Conservation (phyloP, 2,113 vertebrate species). For the Climacteris rufus region DNA sequence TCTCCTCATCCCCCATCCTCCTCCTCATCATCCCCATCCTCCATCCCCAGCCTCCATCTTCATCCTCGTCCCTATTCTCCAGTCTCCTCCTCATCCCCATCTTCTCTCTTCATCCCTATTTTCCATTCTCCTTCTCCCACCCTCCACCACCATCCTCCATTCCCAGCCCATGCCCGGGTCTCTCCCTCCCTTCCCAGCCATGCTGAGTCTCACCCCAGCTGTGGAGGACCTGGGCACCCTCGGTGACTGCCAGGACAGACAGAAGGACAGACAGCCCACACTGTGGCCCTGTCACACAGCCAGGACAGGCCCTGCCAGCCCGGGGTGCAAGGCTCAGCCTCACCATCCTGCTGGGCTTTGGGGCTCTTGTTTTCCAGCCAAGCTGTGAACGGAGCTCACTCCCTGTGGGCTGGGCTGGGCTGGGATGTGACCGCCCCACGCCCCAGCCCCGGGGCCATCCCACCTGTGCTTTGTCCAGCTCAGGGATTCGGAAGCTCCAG, state of each 20-base stretch:
- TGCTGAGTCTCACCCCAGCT: background rate
- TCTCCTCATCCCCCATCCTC: background rate
- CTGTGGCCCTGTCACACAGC: background rate
- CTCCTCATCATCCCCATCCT: background rate
- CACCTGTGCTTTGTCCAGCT: background rate
- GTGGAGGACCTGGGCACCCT: background rate
- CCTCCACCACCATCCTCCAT: background rate
- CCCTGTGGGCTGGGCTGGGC: background rate
- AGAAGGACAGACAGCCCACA: fast-evolving
- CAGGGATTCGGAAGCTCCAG: fast-evolving
- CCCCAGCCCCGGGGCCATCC: background rate
- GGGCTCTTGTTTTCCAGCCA: background rate
- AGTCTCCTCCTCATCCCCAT: background rate
- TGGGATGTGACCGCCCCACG: fast-evolving
- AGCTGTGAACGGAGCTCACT: background rate
- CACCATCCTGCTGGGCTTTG: fast-evolving
- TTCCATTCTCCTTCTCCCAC: background rate
- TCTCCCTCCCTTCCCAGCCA: background rate
- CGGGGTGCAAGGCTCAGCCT: background rate
- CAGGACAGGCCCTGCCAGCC: background rate
- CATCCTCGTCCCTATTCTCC: background rate
- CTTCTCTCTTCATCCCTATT: background rate
- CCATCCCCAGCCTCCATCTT: background rate
- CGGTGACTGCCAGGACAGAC: background rate
- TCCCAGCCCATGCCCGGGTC: fast-evolving